Evolutionary conservation across 2,797 vertebrate genomes (phyloP), one percentile per base, ranked within the genome.

Genomic region (Rhynchonycteris naso): DNA sequence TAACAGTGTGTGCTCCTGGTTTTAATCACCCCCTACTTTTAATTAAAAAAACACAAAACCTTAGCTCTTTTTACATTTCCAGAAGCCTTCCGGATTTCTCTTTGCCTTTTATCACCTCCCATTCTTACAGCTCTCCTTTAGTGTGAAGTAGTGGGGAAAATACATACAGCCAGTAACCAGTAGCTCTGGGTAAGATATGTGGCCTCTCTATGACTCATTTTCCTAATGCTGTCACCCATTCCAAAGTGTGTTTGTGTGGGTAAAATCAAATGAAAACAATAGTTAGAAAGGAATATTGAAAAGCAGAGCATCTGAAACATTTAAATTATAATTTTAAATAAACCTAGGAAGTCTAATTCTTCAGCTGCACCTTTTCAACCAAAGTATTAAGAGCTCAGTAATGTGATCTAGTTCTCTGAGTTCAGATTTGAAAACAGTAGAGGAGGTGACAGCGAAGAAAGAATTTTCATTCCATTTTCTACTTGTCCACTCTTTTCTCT

Each of bases 11-110:
- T 18, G 52, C 38, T 58, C 38, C 76, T 61, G 61, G 22, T 47
- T 88, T 95, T 94, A 96, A 96, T 91, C 88, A 66, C 2, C n/a
- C 87, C 84, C 66, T 47, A 66, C 2, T 16, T 95, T 92, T 88
- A 19, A 72, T 68, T 86, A 88, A 22, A 90, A 50, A 79, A 87
- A 88, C 28, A 76, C 35, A 88, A 90, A 82, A 28, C 5, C 22
- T 88, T 81, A 33, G 18, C 5, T 90, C 65, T 28, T 54, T 84
- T 69, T 89, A 43, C 35, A 92, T 88, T 82, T 93, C n/a, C 38
- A 50, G 43, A 35, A 59, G 12, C 85, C 35, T 82, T 68, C 68
- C 71, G 52, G 26, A 52, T 93, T 81, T 86, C 56, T 78, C 63
- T 93, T 88, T 52, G 38, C 54, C 2, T 65, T 68, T 38, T 91